Base-by-base conservation (phyloP, 2,797 vertebrate species). In the Schizothorax lantsangensis region DNA sequence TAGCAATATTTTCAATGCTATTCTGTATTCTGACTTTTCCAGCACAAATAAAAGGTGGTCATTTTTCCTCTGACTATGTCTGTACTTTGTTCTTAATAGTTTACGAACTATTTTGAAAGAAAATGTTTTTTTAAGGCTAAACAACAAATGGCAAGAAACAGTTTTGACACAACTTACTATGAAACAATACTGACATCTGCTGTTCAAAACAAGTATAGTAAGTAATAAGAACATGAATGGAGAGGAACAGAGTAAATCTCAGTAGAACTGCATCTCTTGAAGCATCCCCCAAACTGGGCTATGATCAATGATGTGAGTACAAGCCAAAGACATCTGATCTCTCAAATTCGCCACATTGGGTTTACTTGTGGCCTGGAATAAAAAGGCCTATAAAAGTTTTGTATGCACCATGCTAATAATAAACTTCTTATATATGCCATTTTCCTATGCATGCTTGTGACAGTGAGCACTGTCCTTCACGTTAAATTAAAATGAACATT, bases 201-300 rank as follows among this genome's bases (percentile, higher is more conserved):
- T 86, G 84, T 72, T 86, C 26, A 40, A 38, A 79, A 38, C 1
- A 81, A 62, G 84, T 47, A 72, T 33, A 62, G 52, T 52, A 72
- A 62, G 21, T 19, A 72, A 43, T 21, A 54, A 57, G 21, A 52
- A 75, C 5, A 15, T 30, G 1, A 5, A n/a, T 14, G 9, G 47
- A 72, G 23, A 80, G 3, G 14, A 30, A 79, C 11, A n/a, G 1
- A 11, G 52, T 57, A 21, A 69, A 40, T 59, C 26, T 45, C 15
- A 64, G 17, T 57, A 33, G 26, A 83, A 86, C 84, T 94, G 94
- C 86, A 94, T 73, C 88, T 96, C 92, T 82, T 92, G 95, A 75
- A 98, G 95, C 92, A 96, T 96, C 91, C 96, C 95, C 97, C 96
- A 97, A 87, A 97, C 95, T 81, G 95, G 94, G 91, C 97, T 97